Conservation (phyloP, 1,140 invertebrate species). For the Pteromalus puparum region DNA sequence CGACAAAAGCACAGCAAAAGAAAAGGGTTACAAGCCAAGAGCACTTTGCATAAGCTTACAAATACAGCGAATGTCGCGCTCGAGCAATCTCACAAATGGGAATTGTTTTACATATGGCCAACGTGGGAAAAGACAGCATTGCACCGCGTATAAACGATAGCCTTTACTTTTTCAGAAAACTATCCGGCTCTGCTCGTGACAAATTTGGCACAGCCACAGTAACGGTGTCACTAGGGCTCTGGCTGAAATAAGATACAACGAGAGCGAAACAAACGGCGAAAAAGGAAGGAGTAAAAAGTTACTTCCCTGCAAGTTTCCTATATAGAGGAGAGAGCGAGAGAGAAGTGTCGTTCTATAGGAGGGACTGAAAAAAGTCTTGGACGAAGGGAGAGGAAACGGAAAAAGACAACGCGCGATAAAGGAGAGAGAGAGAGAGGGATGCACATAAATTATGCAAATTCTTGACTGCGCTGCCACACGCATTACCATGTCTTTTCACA, state of each 20-base stretch:
- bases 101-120: conserved; percentile 32
- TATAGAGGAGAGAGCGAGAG: neutral
- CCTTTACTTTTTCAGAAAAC: conserved; percentile 35
- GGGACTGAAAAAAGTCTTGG: conserved; percentile 1
- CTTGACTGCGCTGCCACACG: neutral
- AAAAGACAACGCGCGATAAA: conserved; percentile 9
- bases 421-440: neutral
- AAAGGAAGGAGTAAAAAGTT: conserved; percentile 40
- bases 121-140: neutral
- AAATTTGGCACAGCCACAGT: conserved; percentile 46
- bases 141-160: conserved; percentile 32
- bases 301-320: conserved; percentile 39
- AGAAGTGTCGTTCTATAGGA: conserved; percentile 12
- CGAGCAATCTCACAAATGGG: conserved; percentile 35
- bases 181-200: conserved; percentile 22
- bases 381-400: conserved; percentile 2
- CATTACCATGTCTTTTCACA: conserved; percentile 4
- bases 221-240: conserved; percentile 26
- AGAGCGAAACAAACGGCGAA: conserved; percentile 35
- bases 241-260: conserved; percentile 45
- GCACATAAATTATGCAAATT: conserved; percentile 45
- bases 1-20: neutral
- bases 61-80: neutral
- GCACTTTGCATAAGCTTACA: conserved; percentile 26
- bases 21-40: neutral